These are phyloP conservation scores for Anableps anableps DNA, from an alignment of 2,797 vertebrate genomes.

Conservation along the genomic window DNA sequence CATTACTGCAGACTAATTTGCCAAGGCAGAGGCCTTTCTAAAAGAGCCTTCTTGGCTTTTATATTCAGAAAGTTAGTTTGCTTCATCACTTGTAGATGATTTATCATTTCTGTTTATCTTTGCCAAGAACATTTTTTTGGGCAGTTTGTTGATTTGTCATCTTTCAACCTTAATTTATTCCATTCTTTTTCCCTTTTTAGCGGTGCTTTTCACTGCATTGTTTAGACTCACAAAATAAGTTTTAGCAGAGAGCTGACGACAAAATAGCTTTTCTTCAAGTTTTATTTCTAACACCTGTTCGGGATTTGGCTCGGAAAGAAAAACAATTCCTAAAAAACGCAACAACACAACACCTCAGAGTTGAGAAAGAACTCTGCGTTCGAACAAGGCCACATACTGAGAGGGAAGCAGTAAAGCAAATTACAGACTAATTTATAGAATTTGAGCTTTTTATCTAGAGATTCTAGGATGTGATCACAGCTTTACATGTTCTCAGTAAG, in stretches of 20 bases:
- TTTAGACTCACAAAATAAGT: constrained; percentile 6
- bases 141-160: not conserved
- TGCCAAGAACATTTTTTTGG: not conserved
- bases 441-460: constrained; percentile 46
- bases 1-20: not conserved
- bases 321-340: constrained; percentile 7
- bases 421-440: constrained; percentile 65
- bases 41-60: not conserved
- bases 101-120: not conserved
- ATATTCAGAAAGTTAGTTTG: not conserved
- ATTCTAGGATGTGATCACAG: constrained; percentile 46
- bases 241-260: constrained; percentile 23
- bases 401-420: constrained; percentile 69
- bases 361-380: constrained; percentile 20
- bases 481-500: constrained; percentile 20
- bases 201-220: not conserved
- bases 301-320: constrained; percentile 34
- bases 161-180: not conserved
- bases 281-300: constrained; percentile 61
- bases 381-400: constrained; percentile 49
- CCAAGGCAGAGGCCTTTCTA: not conserved
- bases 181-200: not conserved
- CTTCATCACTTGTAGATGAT: not conserved
- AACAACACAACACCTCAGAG: constrained; percentile 23
- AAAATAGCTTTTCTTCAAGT: constrained; percentile 3